Evolutionary conservation across 2,113 vertebrate genomes (phyloP), one percentile per base, ranked within the genome.

Genomic region (Tapirus terrestris): DNA sequence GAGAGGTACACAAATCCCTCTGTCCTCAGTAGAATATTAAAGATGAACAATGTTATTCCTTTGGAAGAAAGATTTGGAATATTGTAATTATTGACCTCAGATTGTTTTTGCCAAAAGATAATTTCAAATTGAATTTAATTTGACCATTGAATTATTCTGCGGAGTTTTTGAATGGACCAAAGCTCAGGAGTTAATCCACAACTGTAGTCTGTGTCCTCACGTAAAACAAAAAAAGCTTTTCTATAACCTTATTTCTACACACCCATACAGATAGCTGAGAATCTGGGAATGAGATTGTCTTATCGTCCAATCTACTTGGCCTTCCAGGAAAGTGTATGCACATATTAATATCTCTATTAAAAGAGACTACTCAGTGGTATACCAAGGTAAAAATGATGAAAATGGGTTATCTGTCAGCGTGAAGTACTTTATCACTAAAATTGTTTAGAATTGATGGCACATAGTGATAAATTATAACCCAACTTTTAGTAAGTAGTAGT

Each of bases 21-120:
- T 96, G 56, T 95, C 16, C 73, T 95, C 6, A 87, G 82, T 76
- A 89, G n/a, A 96, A 53, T 7, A 14, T 16, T 93, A 39, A 97
- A 97, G 87, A 93, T 94, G 81, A 97, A 58, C 75, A 45, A 51
- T 39, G 4, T 76, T 93, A 88, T 48, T 97, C 36, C 77, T 96
- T 45, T 75, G 67, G 29, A 95, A 96, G 60, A 86, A 96, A 89
- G 5, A 63, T 17, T 73, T n/a, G 29, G n/a, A 96, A 56, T 85
- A 63, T 25, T 63, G n/a, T 53, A 73, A 93, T 61, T 72, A 79
- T 72, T 43, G n/a, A 86, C 23, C 76, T 85, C 65, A 95, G 27
- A 73, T 76, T 83, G 10, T 36, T 87, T 93, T 48, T 91, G 29
- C 53, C 53, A 67, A 94, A 88, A 95, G 36, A 60, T 17, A n/a